Base-by-base conservation (phyloP, 1,140 invertebrate genomes). In the Apis cerana region DNA sequence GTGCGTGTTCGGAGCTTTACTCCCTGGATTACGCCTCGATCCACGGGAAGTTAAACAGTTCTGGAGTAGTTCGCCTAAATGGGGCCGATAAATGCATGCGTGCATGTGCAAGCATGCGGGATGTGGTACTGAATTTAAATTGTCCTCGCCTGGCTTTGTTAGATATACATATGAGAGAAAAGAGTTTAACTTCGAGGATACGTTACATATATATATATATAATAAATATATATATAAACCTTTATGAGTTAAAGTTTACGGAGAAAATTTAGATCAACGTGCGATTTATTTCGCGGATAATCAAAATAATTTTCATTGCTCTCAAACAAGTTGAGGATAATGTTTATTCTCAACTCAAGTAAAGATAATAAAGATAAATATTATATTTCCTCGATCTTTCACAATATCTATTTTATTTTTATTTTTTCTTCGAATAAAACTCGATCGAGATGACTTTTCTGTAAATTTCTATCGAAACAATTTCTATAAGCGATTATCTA, bases 1-100 rank as follows among this genome's bases (percentile, higher is more conserved):
- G 56, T 23, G 33, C 71, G 71, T 61, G 71, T 74, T 61, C 71
- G 19, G 1, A 74, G 71, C 71, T 74, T 61, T 74, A 52, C 69
- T 43, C 13, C 52, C 0, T n/a, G 56, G 71, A 74, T 74, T 74
- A 74, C 21, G 71, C 43, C 61, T 58, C 27, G 69, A 71, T 71
- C 69, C 17, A 48, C 43, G 23, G 50, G 52, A 71, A 56, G 69
- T 71, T 71, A 71, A 71, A 71, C 69, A 71, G 69, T 13, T 5
- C 65, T 23, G 43, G 56, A 19, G 19, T 15, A 21, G 52, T 56
- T 27, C 69, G 17, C 7, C 17, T 33, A 27, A 61, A 74, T 33
- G 58, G 71, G 12, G 58, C 11, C 21, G 71, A 61, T 74, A 71
- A 71, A 52, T 71, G 27, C 50, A 19, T 48, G 69, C 56, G 69